Evolutionary conservation across 2,888 invertebrate species (phyloP).

Genomic region (Tipula lateralis): DNA sequence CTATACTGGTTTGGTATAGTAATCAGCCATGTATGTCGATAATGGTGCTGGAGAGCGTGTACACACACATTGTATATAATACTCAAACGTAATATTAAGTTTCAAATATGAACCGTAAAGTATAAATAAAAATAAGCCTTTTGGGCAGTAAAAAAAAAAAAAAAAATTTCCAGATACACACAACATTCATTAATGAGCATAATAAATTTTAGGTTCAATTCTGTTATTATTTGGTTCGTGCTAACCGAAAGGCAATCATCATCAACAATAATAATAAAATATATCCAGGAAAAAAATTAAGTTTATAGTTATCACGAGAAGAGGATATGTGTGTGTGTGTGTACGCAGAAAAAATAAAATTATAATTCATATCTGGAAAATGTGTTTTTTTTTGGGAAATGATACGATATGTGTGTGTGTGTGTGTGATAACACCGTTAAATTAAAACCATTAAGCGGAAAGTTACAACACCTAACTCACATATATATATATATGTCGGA

Average conservation of each 20-base stretch:
- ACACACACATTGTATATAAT: not conserved
- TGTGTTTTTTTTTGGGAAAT: not conserved
- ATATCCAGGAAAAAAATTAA: conserved; percentile 24
- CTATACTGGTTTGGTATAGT: no score
- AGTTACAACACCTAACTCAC: conserved; percentile 8
- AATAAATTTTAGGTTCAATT: conserved; percentile 19
- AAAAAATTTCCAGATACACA: not conserved
- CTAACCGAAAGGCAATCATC: conserved; percentile 24
- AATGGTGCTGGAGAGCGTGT: not conserved
- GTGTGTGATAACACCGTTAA: conserved; percentile 24
- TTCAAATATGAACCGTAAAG: conserved; percentile 19
- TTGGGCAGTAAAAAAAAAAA: not conserved
- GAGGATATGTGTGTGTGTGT: not conserved
- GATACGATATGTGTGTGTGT: conserved; percentile 1
- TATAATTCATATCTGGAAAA: conserved; percentile 24
- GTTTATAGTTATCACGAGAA: conserved; percentile 24
- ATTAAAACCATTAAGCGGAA: conserved; percentile 19
- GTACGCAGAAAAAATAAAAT: not conserved
- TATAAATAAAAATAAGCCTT: conserved; percentile 19
- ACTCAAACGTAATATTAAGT: conserved; percentile 6
- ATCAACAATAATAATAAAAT: conserved; percentile 19
- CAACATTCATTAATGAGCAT: conserved; percentile 12
- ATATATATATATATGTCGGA: not conserved
- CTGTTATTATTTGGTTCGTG: conserved; percentile 19
- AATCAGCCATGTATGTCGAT: not conserved